Percentiles rank a stretch among this genome's conserved stretches.
Conservation (phyloP, 2,888 invertebrate genomes). For the Campoplex nolae region DNA sequence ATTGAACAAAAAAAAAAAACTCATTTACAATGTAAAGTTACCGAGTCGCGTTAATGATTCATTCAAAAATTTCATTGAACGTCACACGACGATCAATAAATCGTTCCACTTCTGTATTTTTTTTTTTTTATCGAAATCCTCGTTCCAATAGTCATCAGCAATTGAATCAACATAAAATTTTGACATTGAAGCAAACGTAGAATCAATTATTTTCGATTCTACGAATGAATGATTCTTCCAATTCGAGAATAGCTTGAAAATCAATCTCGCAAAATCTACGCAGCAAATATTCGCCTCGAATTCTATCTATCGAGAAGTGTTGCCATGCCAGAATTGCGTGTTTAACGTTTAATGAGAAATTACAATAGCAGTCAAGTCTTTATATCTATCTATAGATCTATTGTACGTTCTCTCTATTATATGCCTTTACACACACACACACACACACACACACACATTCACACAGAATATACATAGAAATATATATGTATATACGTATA, state of each 20-base stretch:
- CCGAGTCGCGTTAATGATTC: background rate
- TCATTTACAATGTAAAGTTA: background rate
- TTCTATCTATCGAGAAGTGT: background rate
- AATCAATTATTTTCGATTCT: background rate
- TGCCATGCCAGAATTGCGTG: constrained; percentile 24
- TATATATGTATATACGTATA: too few species aligned
- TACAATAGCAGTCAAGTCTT: constrained; percentile 25
- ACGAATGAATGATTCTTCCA: background rate
- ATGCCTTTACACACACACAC: background rate
- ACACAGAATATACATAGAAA: too few species aligned
- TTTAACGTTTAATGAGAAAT: constrained; percentile 28
- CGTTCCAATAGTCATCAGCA: too few species aligned
- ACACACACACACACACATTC: too few species aligned
- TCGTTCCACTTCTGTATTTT: background rate
- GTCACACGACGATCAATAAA: background rate
- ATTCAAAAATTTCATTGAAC: background rate
- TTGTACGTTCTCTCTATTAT: constrained; percentile 4
- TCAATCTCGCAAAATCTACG: background rate
- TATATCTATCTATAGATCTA: background rate
- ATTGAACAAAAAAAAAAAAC: background rate
- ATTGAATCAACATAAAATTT: background rate
- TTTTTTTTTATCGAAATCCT: too few species aligned
- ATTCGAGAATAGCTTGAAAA: background rate
- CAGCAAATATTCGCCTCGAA: background rate
- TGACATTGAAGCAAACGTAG: too few species aligned